A percentile compares a stretch with the other conserved stretches of the same genome.
phyloP scores from a whole-genome alignment of 2,113 vertebrate species.

The Trochalopteron elliotii region DNA sequence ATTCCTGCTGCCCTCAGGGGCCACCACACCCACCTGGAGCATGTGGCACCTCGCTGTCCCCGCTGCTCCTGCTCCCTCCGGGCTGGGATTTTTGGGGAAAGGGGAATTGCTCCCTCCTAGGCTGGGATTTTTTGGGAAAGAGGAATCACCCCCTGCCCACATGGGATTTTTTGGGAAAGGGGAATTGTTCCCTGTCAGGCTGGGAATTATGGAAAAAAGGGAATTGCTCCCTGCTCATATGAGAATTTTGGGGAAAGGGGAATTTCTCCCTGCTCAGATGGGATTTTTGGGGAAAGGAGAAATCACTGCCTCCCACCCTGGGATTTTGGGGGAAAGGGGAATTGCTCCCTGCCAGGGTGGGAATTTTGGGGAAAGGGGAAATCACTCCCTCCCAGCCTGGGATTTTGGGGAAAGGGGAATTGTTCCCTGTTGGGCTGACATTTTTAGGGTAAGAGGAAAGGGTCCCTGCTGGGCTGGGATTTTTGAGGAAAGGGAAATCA shows the following conservation, averaged over 20 bases:
- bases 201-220: neutral
- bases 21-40: neutral
- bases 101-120: rapidly evolving
- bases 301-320: too few relatives aligned
- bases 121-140: neutral
- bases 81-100: too few relatives aligned
- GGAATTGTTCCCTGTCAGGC: rapidly evolving
- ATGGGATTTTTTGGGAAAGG: neutral
- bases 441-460: too few relatives aligned
- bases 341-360: rapidly evolving
- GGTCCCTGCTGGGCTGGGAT: too few relatives aligned
- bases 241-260: neutral
- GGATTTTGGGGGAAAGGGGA: too few relatives aligned
- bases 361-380: too few relatives aligned
- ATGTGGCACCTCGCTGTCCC: neutral
- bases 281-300: neutral
- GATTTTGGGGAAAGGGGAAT: too few relatives aligned
- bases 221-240: neutral
- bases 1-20: neutral
- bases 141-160: rapidly evolving
- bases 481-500: too few relatives aligned
- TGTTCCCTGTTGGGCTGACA: too few relatives aligned
- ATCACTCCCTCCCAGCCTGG: rapidly evolving
- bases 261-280: rapidly evolving
- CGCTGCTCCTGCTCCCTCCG: neutral